These are phyloP conservation scores for Drosophila niveifrons DNA, from an alignment of 2,888 invertebrate genomes.

Conservation along the genomic window DNA sequence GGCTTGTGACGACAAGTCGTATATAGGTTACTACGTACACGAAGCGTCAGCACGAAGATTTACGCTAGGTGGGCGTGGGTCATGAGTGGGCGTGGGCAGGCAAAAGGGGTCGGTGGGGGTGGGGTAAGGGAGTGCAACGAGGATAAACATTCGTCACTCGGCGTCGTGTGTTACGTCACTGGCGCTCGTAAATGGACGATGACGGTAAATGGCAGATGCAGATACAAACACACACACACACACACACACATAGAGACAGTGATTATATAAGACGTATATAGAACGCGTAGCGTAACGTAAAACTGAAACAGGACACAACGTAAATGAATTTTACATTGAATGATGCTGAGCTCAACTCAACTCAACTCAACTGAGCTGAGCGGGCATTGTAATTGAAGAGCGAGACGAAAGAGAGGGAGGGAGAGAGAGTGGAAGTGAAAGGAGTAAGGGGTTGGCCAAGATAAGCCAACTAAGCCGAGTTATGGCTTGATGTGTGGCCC, in stretches of 20 bases:
- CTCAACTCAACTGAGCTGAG: conserved; percentile 15
- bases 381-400: conserved; percentile 21
- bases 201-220: conserved; percentile 56
- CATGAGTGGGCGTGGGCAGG: not conserved
- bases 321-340: conserved; percentile 80
- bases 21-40: conserved; percentile 77
- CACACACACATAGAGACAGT: conserved; percentile 5
- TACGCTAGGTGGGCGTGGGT: conserved; percentile 68
- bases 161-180: conserved; percentile 61
- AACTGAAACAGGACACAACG: conserved; percentile 79
- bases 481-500: conserved; percentile 8
- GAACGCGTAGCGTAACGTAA: conserved; percentile 77
- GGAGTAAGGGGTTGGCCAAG: not conserved
- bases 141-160: conserved; percentile 69
- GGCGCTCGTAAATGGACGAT: conserved; percentile 57
- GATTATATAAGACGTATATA: conserved; percentile 50
- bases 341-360: conserved; percentile 58
- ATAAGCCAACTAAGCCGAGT: conserved; percentile 5
- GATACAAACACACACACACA: conserved; percentile 31
- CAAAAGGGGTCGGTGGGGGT: not conserved
- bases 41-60: conserved; percentile 69
- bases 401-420: not conserved
- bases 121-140: conserved; percentile 12
- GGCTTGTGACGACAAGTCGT: conserved; percentile 43
- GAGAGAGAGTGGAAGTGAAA: not conserved